Evolutionary conservation across 1,140 invertebrate genomes (phyloP), one percentile per base, ranked within the genome.

Genomic region (Drosophila burlai): DNA sequence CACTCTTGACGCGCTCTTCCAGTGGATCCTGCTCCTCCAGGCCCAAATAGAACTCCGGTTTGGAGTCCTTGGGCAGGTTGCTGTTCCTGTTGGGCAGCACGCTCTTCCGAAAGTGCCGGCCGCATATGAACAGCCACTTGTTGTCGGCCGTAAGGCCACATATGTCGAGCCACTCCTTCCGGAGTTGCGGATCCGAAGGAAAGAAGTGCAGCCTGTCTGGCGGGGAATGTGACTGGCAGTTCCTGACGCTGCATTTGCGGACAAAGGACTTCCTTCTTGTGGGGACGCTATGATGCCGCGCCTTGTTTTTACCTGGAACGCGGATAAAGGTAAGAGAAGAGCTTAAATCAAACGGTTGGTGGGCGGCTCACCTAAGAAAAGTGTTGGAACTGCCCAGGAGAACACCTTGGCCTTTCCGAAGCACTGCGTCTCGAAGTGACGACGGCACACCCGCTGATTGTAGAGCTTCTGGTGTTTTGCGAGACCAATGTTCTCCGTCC

Each of bases 381-480:
- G 55, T 5, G 69, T 73, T 7, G 69, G 69, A 3, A 73, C 54
- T 8, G 69, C 69, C 69, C 69, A 73, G 4, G 67, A 49, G 16
- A 72, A 72, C 3, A 73, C 18, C 11, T 73, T 73, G 21, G 67
- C n/a, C n/a, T 73, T 73, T 6, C 69, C 69, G 16, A 73, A 72
- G 36, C 66, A 60, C 10, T 73, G 43, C 0, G 54, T 9, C 24
- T 73, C 69, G 24, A 73, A 73, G 13, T 73, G 69, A 24, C 69
- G 69, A 24, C 69, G 46, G 31, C 69, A 73, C 1, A 73, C 43
- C 3, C 69, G 38, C 13, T 55, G 67, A 31, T 73, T 73, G n/a
- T 21, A 72, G 4, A 50, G 45, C 8, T 72, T 43, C 3, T 40
- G 16, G n/a, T 73, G 45, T 18, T 71, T 73, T 0, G 46, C 26